Evolutionary conservation across 2,113 vertebrate species (phyloP), one percentile per base, ranked within the genome.

Genomic region (Psephotus haematonotus): DNA sequence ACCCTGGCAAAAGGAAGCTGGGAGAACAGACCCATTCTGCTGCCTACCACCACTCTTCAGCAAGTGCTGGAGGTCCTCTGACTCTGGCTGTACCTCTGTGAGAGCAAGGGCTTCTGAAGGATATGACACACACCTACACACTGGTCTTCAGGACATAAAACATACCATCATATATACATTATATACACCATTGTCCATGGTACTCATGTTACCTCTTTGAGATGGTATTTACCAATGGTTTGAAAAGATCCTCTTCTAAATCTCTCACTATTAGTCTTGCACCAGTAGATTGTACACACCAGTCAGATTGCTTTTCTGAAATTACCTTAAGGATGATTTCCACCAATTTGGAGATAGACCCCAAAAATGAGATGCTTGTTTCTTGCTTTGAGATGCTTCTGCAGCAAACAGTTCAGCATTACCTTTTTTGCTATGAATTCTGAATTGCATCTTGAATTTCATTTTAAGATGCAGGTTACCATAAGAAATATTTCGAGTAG

Each of bases 11-110:
- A 77, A 47, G 39, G 29, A 77, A 76, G 41, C 18, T 20, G 41
- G 63, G 46, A 76, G 70, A 41, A 68, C 8, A 31, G 41, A 41
- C 15, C 28, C 24, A 5, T 46, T 19, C 47, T 17, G 8, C 41
- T 63, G 50, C n/a, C 29, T 65, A 17, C 47, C 46, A 33, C 10
- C 0, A 0, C 70, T n/a, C n/a, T 65, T 60, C 2, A 1, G 29
- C 44, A 85, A 37, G 31, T 46, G 75, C 57, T 17, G 19, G n/a
- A 10, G 47, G 23, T 53, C 41, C 28, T 37, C 49, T 31, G 11
- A 31, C 41, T 24, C 43, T 17, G 43, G n/a, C n/a, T 13, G 12
- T 19, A 29, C 57, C 44, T 53, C 52, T 44, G 57, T 11, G 8
- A 71, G 17, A 28, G 52, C n/a, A 43, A 43, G 35, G 44, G 46